These are phyloP conservation scores for Siniperca undulata DNA, from an alignment of 2,797 vertebrate genomes.

Conservation along the genomic window DNA sequence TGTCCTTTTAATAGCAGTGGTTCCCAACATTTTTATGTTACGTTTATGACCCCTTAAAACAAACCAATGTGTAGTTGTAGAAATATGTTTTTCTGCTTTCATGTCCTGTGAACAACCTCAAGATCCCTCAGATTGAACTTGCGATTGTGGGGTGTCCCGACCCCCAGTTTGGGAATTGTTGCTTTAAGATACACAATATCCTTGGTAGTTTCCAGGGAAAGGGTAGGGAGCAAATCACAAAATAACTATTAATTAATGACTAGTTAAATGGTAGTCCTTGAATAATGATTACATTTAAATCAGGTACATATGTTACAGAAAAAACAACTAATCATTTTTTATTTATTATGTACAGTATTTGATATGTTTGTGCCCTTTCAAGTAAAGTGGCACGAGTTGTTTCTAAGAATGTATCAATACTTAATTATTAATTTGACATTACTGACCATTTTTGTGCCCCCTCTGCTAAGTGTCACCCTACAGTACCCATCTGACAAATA, in stretches of 20 bases:
- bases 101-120: background rate
- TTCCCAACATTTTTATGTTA: no score
- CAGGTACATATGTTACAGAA: background rate
- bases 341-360: background rate
- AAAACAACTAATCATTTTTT: background rate
- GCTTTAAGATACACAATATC: background rate
- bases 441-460: background rate
- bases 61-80: no score
- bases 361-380: no score
- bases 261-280: background rate
- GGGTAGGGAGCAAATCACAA: background rate
- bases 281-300: background rate
- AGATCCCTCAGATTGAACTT: background rate
- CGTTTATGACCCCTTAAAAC: background rate
- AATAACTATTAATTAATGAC: background rate
- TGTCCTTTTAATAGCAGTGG: no score
- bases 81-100: background rate
- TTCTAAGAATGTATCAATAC: background rate
- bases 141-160: no score
- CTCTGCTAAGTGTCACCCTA: background rate
- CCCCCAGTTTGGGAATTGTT: no score
- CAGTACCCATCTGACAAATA: background rate
- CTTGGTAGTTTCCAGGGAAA: background rate
- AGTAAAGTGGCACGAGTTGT: no score
- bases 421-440: background rate